Evolutionary conservation across 2,797 vertebrate species (phyloP).

Genomic region (Clarias pachynema): DNA sequence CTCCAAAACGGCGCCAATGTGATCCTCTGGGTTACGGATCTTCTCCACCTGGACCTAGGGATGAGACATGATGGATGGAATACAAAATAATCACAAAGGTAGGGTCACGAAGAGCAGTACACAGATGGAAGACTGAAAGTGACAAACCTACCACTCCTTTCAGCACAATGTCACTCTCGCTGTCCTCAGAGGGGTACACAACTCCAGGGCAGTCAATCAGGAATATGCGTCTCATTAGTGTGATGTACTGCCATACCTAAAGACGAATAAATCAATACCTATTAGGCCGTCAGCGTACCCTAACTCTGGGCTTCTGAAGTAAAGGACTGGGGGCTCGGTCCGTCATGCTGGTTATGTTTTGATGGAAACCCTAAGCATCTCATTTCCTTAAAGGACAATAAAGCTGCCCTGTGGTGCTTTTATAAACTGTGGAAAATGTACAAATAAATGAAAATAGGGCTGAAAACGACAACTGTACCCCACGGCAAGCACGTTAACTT

Average conservation of each 20-base stretch:
- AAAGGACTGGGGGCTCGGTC: slow-evolving; percentile 1
- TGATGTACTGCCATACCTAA: slow-evolving; percentile 99
- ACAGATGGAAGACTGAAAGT: not conserved
- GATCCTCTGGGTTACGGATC: slow-evolving; percentile 93
- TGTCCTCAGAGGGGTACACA: slow-evolving; percentile 96
- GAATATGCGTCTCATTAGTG: slow-evolving; percentile 95
- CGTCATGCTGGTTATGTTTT: not conserved
- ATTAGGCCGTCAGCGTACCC: not conserved
- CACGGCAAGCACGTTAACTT: not conserved
- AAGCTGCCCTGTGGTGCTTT: slow-evolving; percentile 11
- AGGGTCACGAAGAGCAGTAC: not conserved
- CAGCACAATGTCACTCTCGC: slow-evolving; percentile 92
- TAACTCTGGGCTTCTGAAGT: not conserved
- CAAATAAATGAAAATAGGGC: not conserved
- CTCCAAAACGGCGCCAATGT: slow-evolving; percentile 89
- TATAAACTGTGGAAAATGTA: slow-evolving; percentile 12
- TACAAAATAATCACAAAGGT: not conserved
- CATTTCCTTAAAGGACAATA: slow-evolving; percentile 4
- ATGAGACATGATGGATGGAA: not conserved
- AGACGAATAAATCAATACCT: not conserved
- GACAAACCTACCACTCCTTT: slow-evolving; percentile 90
- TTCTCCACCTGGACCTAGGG: slow-evolving; percentile 97
- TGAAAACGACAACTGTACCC: not conserved
- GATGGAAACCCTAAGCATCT: slow-evolving; percentile 12
- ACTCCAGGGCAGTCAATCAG: slow-evolving; percentile 97